Conservation (phyloP, 2,113 vertebrate genomes). For the Atractosteus spatula region DNA sequence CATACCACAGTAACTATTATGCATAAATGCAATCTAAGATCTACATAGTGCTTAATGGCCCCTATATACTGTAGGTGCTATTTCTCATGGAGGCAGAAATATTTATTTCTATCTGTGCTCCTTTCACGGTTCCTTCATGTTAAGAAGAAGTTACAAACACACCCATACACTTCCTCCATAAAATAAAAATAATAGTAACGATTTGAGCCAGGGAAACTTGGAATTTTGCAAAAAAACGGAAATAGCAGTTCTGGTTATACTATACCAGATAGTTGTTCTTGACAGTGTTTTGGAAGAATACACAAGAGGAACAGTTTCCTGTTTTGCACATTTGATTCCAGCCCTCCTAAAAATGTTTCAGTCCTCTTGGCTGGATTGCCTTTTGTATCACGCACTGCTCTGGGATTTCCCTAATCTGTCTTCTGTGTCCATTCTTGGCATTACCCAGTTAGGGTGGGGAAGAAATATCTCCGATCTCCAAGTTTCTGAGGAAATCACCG, state of each 20-base stretch:
- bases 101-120: too few relatives aligned
- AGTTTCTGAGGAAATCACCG: background rate
- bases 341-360: background rate
- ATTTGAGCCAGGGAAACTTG: too few relatives aligned
- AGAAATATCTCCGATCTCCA: background rate
- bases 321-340: constrained; percentile 15
- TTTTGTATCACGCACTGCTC: constrained; percentile 5
- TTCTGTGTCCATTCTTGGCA: background rate
- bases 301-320: constrained; percentile 23
- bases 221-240: background rate
- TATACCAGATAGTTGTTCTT: background rate
- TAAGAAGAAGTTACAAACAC: too few relatives aligned
- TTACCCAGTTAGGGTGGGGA: constrained; percentile 10
- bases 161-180: too few relatives aligned
- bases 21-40: too few relatives aligned
- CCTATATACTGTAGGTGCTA: too few relatives aligned
- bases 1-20: too few relatives aligned
- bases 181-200: too few relatives aligned
- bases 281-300: constrained; percentile 24
- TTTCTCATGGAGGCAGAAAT: too few relatives aligned
- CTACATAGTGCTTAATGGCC: too few relatives aligned
- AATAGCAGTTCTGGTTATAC: background rate
- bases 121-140: too few relatives aligned
- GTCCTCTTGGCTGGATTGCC: background rate
- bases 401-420: constrained; percentile 9